Evolutionary conservation across 2,888 invertebrate genomes (phyloP), one percentile per base, ranked within the genome.

Genomic region (Apotomis turbidana): DNA sequence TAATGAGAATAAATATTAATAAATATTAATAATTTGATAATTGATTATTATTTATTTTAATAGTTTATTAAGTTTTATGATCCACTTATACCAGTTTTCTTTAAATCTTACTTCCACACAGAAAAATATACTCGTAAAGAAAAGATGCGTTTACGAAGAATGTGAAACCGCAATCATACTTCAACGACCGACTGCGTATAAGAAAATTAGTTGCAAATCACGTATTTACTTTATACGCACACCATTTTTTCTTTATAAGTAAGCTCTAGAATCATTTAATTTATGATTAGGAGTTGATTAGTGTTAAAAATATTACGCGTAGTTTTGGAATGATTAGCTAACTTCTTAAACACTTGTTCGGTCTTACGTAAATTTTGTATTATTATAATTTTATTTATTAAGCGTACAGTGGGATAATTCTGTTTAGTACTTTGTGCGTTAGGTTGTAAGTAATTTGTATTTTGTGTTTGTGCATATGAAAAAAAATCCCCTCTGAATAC

Each of bases 311-410:
- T 44, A 66, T 49, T 9, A 49, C 15, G 71, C 71, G 49, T 27
- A 67, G 41, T 38, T 55, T 57, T 15, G n/a, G 6, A 58, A 6
- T 5, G 12, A 10, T 44, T 51, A 57, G 44, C 57, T n/a, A 27
- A 51, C 71, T 71, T 71, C 38, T 44, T 57, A 62, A 71, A 71
- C 58, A 51, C 51, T 10, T 62, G 55, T 49, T 62, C 15, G 38
- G 57, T 71, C 71, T 87, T 87, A 88, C 88, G 87, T 88, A 88
- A 87, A 87, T 66, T 76, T 75, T 71, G 70, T 78, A 68, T 27
- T 76, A 72, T 58, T 41, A 66, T 68, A 70, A 49, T 71, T 68
- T 74, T 75, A 71, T 71, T 75, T 69, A 74, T 52, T 83, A 83
- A 75, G 81, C 71, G 73, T 64, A 76, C 77, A 76, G 79, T 78